Evolutionary conservation across 2,113 vertebrate genomes (phyloP).

Genomic region (Meles meles): DNA sequence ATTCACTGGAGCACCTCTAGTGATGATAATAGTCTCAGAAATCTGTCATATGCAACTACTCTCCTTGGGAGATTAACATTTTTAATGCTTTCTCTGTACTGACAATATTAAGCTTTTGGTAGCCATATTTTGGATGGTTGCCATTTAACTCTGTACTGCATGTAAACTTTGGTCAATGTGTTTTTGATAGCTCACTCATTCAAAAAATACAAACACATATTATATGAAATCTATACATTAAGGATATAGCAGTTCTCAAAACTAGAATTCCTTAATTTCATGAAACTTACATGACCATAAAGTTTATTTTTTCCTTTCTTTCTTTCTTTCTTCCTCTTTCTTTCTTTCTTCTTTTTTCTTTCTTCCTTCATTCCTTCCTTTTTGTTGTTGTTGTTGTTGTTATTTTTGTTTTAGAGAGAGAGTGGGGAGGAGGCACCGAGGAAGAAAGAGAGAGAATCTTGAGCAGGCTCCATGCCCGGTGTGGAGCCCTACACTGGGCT

Average conservation of each 20-base stretch:
- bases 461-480: background rate
- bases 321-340: too few relatives aligned
- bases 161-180: background rate
- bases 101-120: background rate
- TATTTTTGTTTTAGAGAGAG: background rate
- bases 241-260: background rate
- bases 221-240: background rate
- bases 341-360: too few relatives aligned
- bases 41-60: background rate
- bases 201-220: background rate
- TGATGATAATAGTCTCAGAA: background rate
- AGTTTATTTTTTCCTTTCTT: too few relatives aligned
- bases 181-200: background rate
- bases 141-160: background rate
- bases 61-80: background rate
- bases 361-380: too few relatives aligned
- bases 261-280: background rate
- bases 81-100: background rate
- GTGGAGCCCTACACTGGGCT: background rate
- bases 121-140: background rate
- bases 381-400: too few relatives aligned
- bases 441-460: background rate
- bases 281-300: background rate
- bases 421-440: background rate
- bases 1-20: background rate